Conservation (phyloP, 2,113 vertebrate genomes). For the Columba janthina region DNA sequence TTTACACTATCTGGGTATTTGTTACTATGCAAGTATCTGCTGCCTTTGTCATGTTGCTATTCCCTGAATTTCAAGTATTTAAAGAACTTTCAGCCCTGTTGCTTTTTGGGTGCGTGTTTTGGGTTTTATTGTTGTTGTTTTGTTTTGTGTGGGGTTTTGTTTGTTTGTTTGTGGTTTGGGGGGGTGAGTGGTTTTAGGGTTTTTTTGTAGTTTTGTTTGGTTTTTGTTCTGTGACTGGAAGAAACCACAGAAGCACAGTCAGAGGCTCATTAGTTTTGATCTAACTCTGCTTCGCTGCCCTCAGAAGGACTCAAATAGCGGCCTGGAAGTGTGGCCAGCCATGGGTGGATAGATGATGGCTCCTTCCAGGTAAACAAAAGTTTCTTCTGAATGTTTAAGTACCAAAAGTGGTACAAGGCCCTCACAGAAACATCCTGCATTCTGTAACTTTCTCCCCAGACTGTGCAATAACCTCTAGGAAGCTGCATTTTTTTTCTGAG, state of each 20-base stretch:
- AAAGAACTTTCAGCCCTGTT: not conserved
- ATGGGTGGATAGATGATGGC: not conserved
- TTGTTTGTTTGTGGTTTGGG: not conserved
- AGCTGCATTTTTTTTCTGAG: not conserved
- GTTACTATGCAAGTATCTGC: not conserved
- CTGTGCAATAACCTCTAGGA: not conserved
- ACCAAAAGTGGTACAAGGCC: no score
- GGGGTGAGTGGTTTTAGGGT: no score
- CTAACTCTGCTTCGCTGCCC: not conserved
- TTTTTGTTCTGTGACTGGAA: not conserved
- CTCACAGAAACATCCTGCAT: not conserved
- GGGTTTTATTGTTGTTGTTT: no score
- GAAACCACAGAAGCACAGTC: not conserved
- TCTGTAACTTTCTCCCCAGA: not conserved
- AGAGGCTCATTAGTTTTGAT: not conserved
- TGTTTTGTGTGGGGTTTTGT: no score
- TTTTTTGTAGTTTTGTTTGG: no score
- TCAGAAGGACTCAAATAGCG: not conserved
- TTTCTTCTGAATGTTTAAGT: not conserved
- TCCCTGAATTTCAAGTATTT: not conserved
- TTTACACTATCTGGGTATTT: not conserved
- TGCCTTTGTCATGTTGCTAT: not conserved
- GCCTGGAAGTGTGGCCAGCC: not conserved
- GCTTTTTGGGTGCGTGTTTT: not conserved
- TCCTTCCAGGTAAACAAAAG: not conserved